Base-by-base conservation (phyloP, 1,140 invertebrate species). In the Pogonomyrmex californicus region DNA sequence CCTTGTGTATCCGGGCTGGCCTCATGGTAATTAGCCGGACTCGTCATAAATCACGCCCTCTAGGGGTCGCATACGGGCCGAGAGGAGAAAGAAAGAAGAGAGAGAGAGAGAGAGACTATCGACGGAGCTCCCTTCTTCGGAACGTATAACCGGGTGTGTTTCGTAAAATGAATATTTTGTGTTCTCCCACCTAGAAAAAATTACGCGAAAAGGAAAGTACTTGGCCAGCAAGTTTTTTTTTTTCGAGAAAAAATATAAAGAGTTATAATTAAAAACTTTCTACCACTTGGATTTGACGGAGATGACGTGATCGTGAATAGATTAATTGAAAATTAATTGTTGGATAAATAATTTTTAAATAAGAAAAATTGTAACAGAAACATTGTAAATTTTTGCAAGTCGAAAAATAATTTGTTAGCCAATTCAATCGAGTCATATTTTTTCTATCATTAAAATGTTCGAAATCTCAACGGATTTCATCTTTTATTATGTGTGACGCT, bases 31-130 rank as follows among this genome's bases (percentile, higher is more conserved):
- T 93, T 92, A 92, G 85, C 85, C 47, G 54, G 44, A 56, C 65
- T 85, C 65, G 73, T 91, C 91, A 92, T 92, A 92, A 92, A 92
- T 92, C 91, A 92, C 76, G 86, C 76, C 78, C 77, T 66, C 12
- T 49, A 79, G 75, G 62, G 88, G 79, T 89, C 87, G 78, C 65
- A 12, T 30, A 23, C 54, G 62, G 77, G 2, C 38, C 41, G 41
- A 51, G 14, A 54, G 36, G 14, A 54, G 36, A 51, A 44, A 51
- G 76, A 60, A 33, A 60, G 38, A 60, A 41, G 47, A 63, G 6
- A 41, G 47, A 66, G 36, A 41, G 47, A 63, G 6, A 41, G 47
- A 66, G 36, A 54, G 62, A 36, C 3, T 9, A 7, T 30, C 17
- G 30, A 36, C 5, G 54, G 30, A 12, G 12, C 23, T 41, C 30